Conservation (phyloP, 2,888 invertebrate species). For the Hyles lineata region DNA sequence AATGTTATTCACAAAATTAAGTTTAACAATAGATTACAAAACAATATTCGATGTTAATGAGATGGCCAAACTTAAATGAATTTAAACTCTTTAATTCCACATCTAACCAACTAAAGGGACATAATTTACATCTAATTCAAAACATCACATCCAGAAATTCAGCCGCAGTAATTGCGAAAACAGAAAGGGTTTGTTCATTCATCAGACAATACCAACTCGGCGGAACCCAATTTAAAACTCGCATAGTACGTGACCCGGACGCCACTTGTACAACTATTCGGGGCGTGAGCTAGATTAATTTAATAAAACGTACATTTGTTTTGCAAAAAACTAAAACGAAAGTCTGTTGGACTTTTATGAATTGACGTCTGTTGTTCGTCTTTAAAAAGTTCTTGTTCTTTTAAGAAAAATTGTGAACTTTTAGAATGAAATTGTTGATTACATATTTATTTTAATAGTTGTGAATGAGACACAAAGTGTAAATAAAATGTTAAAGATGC, state of each 20-base stretch:
- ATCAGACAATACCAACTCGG: background rate
- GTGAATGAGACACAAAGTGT: too few relatives aligned
- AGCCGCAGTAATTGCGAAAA: conserved; percentile 16
- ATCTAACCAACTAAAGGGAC: too few relatives aligned
- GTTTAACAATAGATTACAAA: too few relatives aligned
- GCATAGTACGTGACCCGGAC: conserved; percentile 39
- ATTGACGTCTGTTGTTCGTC: conserved; percentile 1
- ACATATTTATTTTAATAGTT: too few relatives aligned
- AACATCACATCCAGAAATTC: too few relatives aligned
- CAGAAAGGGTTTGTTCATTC: conserved; percentile 23
- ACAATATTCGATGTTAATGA: too few relatives aligned
- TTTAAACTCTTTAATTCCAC: too few relatives aligned
- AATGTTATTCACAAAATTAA: too few relatives aligned
- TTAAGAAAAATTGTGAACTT: background rate
- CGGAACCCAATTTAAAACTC: conserved; percentile 39
- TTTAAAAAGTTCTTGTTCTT: background rate
- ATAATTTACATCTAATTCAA: too few relatives aligned
- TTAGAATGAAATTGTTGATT: too few relatives aligned
- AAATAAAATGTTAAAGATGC: too few relatives aligned
- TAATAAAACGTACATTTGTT: conserved; percentile 34
- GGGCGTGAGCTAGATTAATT: conserved; percentile 32
- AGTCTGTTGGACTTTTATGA: conserved; percentile 4
- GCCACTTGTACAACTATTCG: conserved; percentile 37
- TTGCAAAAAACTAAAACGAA: conserved; percentile 12
- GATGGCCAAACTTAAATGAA: too few relatives aligned